Conservation (phyloP, 2,888 invertebrate species). For the Podabrus alpinus region DNA sequence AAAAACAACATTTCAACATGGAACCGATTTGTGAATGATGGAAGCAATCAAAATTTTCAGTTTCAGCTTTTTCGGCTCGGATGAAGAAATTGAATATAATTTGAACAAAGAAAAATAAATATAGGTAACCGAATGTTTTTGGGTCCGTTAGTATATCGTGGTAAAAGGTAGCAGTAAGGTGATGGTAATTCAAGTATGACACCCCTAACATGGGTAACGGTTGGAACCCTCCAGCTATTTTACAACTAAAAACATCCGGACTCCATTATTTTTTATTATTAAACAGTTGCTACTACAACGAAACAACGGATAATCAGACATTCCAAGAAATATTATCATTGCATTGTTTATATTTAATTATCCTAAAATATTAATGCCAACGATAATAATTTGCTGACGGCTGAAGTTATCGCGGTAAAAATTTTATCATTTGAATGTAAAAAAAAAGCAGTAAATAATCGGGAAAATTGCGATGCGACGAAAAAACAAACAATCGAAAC, state of each 20-base stretch:
- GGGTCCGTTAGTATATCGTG: conserved; percentile 1
- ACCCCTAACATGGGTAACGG: conserved; percentile 12
- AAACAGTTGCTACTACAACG: neutral
- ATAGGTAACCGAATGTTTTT: conserved; percentile 1
- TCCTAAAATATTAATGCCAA: neutral
- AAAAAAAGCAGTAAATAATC: neutral
- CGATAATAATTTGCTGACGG: neutral
- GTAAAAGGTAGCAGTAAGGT: neutral
- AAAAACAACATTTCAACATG: neutral
- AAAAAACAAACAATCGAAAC: neutral
- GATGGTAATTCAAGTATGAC: conserved; percentile 18
- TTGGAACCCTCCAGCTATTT: neutral
- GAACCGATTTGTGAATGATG: neutral
- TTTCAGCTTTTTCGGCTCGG: neutral
- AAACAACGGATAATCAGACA: neutral
- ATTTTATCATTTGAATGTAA: neutral
- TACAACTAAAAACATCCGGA: conserved; percentile 7
- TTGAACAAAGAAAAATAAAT: neutral
- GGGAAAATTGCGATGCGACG: neutral
- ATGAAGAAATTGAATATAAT: neutral
- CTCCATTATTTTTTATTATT: neutral
- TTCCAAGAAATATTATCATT: neutral
- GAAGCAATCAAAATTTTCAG: neutral
- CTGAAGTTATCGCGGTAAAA: neutral
- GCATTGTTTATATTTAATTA: no score